Evolutionary conservation across 2,888 invertebrate species (phyloP).

Genomic region (Napeogenes inachia): DNA sequence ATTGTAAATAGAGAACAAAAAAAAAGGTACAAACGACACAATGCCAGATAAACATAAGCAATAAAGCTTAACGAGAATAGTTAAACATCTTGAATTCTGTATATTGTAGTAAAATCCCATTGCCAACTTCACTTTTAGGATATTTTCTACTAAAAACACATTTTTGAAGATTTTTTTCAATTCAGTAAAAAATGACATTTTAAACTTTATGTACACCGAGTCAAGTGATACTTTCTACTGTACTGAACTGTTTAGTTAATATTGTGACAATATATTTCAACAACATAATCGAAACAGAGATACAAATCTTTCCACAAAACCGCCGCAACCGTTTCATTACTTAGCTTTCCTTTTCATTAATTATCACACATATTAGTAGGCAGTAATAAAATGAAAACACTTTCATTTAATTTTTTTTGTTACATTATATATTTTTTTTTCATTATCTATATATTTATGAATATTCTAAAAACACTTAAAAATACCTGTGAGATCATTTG

Average conservation of each 20-base stretch:
- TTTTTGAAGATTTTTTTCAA: background rate
- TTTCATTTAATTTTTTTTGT: too few species aligned
- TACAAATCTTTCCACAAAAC: background rate
- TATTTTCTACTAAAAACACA: background rate
- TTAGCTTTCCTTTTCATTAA: too few species aligned
- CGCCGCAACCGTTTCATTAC: too few species aligned
- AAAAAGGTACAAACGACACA: background rate
- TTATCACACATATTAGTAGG: too few species aligned
- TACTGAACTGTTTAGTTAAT: too few species aligned
- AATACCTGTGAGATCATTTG: too few species aligned
- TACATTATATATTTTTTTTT: too few species aligned
- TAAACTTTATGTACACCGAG: background rate
- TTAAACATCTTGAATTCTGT: background rate
- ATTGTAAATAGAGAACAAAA: background rate
- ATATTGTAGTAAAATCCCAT: conserved; percentile 1
- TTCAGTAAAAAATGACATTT: background rate
- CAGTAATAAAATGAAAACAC: background rate
- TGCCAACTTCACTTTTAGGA: background rate
- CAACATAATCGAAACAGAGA: background rate
- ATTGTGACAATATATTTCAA: too few species aligned
- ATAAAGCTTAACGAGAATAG: background rate
- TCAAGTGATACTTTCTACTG: too few species aligned
- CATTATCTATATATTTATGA: too few species aligned
- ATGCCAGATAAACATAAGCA: background rate
- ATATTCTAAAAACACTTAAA: too few species aligned